These are phyloP conservation scores for Hoplostethus mediterraneus DNA, from an alignment of 2,797 vertebrate species.

Conservation along the genomic window DNA sequence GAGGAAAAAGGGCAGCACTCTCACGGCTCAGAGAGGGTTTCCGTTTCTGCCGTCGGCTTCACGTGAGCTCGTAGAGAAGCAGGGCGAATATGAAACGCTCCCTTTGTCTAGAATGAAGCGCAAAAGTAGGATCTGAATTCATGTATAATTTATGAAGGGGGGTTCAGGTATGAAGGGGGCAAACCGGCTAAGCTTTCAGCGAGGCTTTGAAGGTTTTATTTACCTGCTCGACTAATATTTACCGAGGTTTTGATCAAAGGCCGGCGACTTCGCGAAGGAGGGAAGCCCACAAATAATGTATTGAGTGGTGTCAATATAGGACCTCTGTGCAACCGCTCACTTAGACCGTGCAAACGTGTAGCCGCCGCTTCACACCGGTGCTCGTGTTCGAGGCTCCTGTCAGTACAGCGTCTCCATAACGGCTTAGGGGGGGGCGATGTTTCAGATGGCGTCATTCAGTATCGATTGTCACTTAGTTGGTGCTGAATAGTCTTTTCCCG, in stretches of 20 bases:
- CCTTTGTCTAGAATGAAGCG: conserved; percentile 69
- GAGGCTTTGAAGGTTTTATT: conserved; percentile 77
- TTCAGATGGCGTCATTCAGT: not conserved
- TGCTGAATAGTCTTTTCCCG: no score
- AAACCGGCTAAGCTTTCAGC: conserved; percentile 76
- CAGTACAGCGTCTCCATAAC: not conserved
- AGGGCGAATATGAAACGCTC: conserved; percentile 70
- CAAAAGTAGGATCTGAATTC: conserved; percentile 56
- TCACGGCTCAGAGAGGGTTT: conserved; percentile 51
- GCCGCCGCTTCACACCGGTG: conserved; percentile 34
- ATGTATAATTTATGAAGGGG: conserved; percentile 80
- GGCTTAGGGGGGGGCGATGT: no score
- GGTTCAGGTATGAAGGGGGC: conserved; percentile 68
- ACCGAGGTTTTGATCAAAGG: conserved; percentile 71
- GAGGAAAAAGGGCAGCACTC: conserved; percentile 48
- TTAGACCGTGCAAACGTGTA: conserved; percentile 41
- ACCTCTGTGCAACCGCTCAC: conserved; percentile 37
- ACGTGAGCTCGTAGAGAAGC: conserved; percentile 65
- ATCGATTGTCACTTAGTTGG: no score
- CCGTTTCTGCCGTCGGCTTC: conserved; percentile 62
- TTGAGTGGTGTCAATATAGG: conserved; percentile 56
- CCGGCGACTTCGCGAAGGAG: conserved; percentile 49
- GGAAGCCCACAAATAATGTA: conserved; percentile 66
- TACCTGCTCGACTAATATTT: conserved; percentile 80
- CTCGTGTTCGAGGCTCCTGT: conserved; percentile 37